Evolutionary conservation across 2,888 invertebrate genomes (phyloP).

Genomic region (Rotaria socialis): DNA sequence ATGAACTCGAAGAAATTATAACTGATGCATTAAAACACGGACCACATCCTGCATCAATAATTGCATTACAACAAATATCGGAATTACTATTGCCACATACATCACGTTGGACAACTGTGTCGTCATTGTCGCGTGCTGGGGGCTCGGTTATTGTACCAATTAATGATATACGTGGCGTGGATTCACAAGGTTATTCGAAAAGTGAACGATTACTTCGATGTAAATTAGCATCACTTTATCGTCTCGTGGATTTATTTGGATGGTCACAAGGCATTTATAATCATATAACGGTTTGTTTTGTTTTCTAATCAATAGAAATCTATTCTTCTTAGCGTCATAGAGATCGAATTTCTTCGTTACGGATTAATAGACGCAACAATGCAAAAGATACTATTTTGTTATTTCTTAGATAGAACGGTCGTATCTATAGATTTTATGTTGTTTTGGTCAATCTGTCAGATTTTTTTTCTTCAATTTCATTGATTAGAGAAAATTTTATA

Average conservation of each 20-base stretch:
- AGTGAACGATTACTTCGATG: constrained; percentile 89
- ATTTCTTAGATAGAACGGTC: too few species aligned
- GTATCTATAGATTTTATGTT: too few species aligned
- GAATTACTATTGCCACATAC: constrained; percentile 67
- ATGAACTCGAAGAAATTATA: constrained; percentile 91
- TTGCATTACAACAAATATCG: constrained; percentile 80
- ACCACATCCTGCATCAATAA: constrained; percentile 60
- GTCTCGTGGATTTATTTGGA: constrained; percentile 38
- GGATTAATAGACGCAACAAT: too few species aligned
- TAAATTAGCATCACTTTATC: constrained; percentile 76
- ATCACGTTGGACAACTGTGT: constrained; percentile 44
- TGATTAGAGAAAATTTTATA: too few species aligned
- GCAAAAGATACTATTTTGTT: too few species aligned
- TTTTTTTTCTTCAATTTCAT: neutral
- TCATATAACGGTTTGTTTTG: constrained; percentile 39
- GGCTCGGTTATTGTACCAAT: constrained; percentile 69
- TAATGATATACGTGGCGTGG: constrained; percentile 91
- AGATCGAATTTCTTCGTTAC: too few species aligned
- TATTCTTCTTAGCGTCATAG: too few species aligned
- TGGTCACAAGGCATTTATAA: constrained; percentile 46
- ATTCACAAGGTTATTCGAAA: constrained; percentile 83
- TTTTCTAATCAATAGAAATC: neutral
- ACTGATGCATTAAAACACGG: constrained; percentile 65
- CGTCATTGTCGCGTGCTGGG: constrained; percentile 38
- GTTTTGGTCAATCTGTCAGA: too few species aligned